phyloP scores from a whole-genome alignment of 2,113 vertebrate species.

The Rhagologus leucostigma region DNA sequence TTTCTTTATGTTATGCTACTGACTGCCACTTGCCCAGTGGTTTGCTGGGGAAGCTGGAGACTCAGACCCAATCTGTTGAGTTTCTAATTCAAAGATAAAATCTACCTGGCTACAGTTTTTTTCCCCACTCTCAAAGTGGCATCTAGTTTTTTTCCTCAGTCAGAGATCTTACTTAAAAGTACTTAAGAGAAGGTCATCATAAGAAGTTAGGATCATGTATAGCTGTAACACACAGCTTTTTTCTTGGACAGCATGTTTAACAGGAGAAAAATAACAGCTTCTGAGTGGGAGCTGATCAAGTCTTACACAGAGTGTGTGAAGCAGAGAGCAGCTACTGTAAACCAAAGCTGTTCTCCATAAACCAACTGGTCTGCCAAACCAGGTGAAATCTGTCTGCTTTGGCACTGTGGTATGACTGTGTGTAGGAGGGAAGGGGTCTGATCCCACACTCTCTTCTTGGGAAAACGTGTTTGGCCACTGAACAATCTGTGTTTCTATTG shows the following conservation, averaged over 20 bases:
- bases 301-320: background rate
- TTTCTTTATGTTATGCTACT: background rate
- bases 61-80: background rate
- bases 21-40: background rate
- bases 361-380: background rate
- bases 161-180: background rate
- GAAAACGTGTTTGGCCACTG: background rate
- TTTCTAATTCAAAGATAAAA: background rate
- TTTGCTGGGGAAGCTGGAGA: background rate
- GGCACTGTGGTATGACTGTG: background rate
- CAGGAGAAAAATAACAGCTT: constrained; percentile 24
- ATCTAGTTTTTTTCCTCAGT: background rate
- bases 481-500: background rate
- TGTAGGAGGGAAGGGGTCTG: background rate
- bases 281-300: constrained; percentile 21
- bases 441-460: background rate
- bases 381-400: background rate
- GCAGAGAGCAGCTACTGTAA: background rate
- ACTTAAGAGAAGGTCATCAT: background rate
- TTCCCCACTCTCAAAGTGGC: background rate
- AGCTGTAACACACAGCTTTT: background rate
- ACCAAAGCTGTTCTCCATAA: background rate
- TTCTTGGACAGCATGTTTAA: background rate
- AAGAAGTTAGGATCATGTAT: background rate
- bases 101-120: background rate